Evolutionary conservation across 2,113 vertebrate species (phyloP).

Genomic region (Rhagologus leucostigma): DNA sequence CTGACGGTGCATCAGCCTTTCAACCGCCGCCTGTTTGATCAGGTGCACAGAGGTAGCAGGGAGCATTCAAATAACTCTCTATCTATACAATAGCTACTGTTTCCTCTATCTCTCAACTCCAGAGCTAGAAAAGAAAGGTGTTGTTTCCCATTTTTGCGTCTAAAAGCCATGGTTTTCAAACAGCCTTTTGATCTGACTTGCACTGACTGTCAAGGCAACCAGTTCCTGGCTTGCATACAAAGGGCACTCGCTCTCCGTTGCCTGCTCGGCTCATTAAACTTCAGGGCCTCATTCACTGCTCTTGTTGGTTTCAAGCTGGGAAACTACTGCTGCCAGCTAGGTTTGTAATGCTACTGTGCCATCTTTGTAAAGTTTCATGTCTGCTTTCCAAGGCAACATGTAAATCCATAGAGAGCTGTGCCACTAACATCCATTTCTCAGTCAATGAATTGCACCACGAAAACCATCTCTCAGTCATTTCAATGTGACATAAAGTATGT

Average conservation of each 20-base stretch:
- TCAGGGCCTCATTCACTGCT: not conserved
- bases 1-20: not conserved
- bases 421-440: not conserved
- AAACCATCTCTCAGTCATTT: not conserved
- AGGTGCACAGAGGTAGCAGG: conserved; percentile 24
- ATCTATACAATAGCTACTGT: not conserved
- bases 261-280: not conserved
- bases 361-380: not conserved
- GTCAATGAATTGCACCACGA: not conserved
- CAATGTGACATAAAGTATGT: not conserved
- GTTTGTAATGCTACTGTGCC: not conserved
- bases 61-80: not conserved
- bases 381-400: not conserved
- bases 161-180: conserved; percentile 15
- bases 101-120: not conserved
- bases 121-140: conserved; percentile 1
- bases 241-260: not conserved
- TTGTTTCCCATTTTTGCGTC: conserved; percentile 27
- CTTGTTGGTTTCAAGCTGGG: not conserved
- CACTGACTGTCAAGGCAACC: not conserved
- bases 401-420: not conserved
- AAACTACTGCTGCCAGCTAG: not conserved
- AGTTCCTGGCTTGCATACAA: not conserved
- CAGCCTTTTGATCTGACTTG: conserved; percentile 35
- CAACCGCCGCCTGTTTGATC: conserved; percentile 5